Evolutionary conservation across 2,797 vertebrate species (phyloP), one percentile per base, ranked within the genome.

Genomic region (Tapirus indicus): DNA sequence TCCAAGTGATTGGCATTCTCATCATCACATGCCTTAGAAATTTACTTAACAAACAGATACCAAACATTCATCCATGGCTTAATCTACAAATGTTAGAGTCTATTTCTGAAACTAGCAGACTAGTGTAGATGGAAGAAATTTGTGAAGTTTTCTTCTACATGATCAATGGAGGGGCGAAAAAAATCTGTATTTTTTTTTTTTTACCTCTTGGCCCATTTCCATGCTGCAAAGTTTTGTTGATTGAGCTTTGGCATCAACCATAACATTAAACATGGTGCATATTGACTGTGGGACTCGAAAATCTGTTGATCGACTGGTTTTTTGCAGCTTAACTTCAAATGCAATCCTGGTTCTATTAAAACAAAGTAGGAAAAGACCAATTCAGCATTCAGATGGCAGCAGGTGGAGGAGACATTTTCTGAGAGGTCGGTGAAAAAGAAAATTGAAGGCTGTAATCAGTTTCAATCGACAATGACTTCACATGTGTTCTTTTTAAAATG

Each of bases 211-310:
- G 98, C 99, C 99, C 99, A 99, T 99, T 99, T 99, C 99, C 99
- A 99, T 99, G 95, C 99, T 99, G 97, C 99, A 99, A 97, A 99
- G 99, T 99, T 99, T 99, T 98, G 99, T 99, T 97, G 99, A 99
- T 97, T 99, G 99, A 99, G 99, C 99, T 99, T 99, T 99, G 99
- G 99, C 99, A 97, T 99, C 99, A 98, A 99, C 99, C 99, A 99
- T 99, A 99, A 99, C 99, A 96, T 99, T 99, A 99, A 99, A 99
- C 99, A 99, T 99, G 98, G 99, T 99, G 99, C 99, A 99, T 99
- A 99, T 99, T 98, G 99, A 99, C 97, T 99, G 99, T 98, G 99
- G 99, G 98, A 99, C 99, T 99, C 99, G 99, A 99, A 99, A 99
- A 99, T 99, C 99, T 99, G 99, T 99, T 98, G 99, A 99, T 98